Conservation (phyloP, 2,888 invertebrate genomes). For the Oligia fasciuncula region DNA sequence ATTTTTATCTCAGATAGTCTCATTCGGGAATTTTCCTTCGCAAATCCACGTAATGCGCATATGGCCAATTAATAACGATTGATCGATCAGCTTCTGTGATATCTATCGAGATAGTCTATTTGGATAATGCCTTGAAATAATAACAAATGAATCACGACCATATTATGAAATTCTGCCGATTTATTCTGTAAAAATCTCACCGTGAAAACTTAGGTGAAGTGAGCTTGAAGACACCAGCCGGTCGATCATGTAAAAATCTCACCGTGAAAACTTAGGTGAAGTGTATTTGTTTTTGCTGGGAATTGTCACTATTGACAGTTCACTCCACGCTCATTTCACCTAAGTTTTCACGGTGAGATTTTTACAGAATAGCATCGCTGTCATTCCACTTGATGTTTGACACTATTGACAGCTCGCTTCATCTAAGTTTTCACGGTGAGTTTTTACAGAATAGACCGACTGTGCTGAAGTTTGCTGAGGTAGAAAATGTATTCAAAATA, state of each 20-base stretch:
- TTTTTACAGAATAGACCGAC: not conserved
- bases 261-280: no score
- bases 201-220: not conserved
- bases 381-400: not conserved
- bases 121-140: slow-evolving; percentile 32
- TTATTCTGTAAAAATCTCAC: not conserved
- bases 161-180: not conserved
- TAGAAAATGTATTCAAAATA: slow-evolving; percentile 19
- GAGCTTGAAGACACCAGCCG: no score
- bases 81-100: slow-evolving; percentile 32
- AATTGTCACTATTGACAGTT: no score
- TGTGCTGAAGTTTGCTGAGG: not conserved
- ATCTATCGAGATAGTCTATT: slow-evolving; percentile 33
- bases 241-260: no score
- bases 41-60: slow-evolving; percentile 47
- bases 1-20: slow-evolving; percentile 53
- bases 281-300: no score
- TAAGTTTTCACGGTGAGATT: no score
- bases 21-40: slow-evolving; percentile 58
- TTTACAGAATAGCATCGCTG: no score
- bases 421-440: not conserved
- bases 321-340: no score
- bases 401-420: not conserved
- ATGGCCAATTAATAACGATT: slow-evolving; percentile 52
- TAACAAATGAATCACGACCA: slow-evolving; percentile 14